Base-by-base conservation (phyloP, 2,797 vertebrate genomes). In the Alfaro cultratus region DNA sequence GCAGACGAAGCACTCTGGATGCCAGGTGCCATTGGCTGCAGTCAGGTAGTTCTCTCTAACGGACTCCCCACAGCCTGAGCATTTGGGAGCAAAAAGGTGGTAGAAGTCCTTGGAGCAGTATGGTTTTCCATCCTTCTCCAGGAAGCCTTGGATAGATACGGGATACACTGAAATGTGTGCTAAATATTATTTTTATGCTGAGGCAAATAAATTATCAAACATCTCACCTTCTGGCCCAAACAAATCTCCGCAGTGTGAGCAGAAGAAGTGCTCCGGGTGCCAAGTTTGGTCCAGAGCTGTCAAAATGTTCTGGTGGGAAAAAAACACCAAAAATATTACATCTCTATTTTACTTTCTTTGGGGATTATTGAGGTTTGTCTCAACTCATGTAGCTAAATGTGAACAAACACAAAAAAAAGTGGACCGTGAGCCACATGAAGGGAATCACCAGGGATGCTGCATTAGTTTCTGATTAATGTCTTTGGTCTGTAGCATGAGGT, bases 221-320 rank as follows among this genome's bases (percentile, higher is more conserved):
- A 8, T 76, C 89, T 29, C 85, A 99, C 97, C 97, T 0, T 97
- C 96, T 7, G 94, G 13, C 73, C 96, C 96, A 2, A 99, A 98
- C 62, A 91, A 88, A 72, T 92, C 93, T 85, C 98, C 97, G 0
- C 98, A 99, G 88, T 96, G 95, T 74, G 94, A 70, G 1, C 98
- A 99, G 95, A 99, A 99, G 94, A 99, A 98, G 89, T 99, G 97
- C 79, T 98, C 97, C 0, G 98, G 98, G 81, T 99, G 98, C 98
- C 98, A 99, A 31, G 95, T 97, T 87, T 96, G 94, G 90, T 97
- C 94, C 95, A 98, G 92, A 2, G 98, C 98, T 0, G 96, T 97
- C 90, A 99, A 88, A 87, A 99, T 97, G 90, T 96, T 97, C 97
- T 99, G 94, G 67, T 81, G 51, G 86, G 18, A 29, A 73, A 80